Conservation (phyloP, 2,888 invertebrate genomes). For the Drosophila kuntzei region DNA sequence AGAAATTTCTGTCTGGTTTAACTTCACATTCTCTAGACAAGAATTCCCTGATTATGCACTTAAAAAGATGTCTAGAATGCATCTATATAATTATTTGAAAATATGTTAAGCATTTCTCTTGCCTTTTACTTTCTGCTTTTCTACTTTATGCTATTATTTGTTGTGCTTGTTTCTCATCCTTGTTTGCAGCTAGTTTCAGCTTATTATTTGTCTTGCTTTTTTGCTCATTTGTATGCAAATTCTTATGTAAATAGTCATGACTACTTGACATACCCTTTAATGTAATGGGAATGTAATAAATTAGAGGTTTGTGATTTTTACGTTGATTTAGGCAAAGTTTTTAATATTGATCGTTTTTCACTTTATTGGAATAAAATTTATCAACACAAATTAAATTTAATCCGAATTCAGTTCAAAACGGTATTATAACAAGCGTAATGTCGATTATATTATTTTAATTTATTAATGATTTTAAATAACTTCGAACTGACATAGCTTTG, state of each 20-base stretch:
- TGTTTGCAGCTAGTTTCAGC: slow-evolving; percentile 1
- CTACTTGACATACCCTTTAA: slow-evolving; percentile 3
- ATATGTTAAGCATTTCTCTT: slow-evolving; percentile 14
- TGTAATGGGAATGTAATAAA: background rate
- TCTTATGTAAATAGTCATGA: background rate
- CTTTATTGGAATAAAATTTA: too few relatives aligned
- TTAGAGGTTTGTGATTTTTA: background rate
- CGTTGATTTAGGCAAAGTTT: too few relatives aligned
- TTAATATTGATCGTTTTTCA: too few relatives aligned
- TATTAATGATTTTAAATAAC: too few relatives aligned
- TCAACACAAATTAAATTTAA: too few relatives aligned
- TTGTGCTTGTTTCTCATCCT: slow-evolving; percentile 1
- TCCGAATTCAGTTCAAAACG: too few relatives aligned
- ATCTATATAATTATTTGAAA: slow-evolving; percentile 9
- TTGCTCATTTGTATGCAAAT: background rate
- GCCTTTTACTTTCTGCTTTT: slow-evolving; percentile 2
- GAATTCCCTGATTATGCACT: background rate
- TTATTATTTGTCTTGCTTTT: background rate
- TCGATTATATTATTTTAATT: too few relatives aligned
- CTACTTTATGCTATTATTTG: background rate
- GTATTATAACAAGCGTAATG: too few relatives aligned
- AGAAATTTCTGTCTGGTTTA: background rate
- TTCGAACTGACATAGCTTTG: too few relatives aligned
- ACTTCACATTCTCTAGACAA: background rate
- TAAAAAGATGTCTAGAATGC: background rate